phyloP scores from a whole-genome alignment of 2,797 vertebrate genomes.

The Acipenser ruthenus region DNA sequence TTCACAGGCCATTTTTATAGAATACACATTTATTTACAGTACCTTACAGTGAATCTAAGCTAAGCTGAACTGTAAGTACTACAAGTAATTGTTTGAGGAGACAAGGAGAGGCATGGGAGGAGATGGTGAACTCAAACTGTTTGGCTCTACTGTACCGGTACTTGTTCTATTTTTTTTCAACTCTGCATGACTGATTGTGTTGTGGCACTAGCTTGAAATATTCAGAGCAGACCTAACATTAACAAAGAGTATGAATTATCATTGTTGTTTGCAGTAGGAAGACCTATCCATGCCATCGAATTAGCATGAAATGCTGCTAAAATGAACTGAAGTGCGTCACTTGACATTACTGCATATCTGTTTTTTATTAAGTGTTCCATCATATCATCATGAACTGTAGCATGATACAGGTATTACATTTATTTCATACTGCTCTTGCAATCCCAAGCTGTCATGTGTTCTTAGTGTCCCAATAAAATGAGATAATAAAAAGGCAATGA shows the following conservation, averaged over 20 bases:
- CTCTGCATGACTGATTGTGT: neutral
- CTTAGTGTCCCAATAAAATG: no score
- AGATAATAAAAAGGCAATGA: no score
- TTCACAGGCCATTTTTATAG: neutral
- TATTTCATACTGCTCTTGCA: neutral
- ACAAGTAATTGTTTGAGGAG: neutral
- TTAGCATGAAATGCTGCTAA: neutral
- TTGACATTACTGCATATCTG: neutral
- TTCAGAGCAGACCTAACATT: neutral
- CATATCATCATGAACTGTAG: neutral
- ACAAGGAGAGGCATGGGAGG: neutral
- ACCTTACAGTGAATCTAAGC: constrained; percentile 5
- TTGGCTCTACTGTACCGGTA: neutral
- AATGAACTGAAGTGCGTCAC: neutral
- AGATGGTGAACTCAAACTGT: neutral
- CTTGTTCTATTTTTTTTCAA: neutral
- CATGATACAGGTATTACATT: neutral
- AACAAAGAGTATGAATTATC: neutral
- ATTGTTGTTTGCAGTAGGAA: neutral
- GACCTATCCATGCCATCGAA: neutral
- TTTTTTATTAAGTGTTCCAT: neutral
- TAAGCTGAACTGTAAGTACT: constrained; percentile 1
- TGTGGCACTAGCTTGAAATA: neutral
- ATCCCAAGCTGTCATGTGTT: neutral
- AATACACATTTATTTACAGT: constrained; percentile 2